Conservation (phyloP, 2,797 vertebrate species). For the Enteromius trimaculatus region DNA sequence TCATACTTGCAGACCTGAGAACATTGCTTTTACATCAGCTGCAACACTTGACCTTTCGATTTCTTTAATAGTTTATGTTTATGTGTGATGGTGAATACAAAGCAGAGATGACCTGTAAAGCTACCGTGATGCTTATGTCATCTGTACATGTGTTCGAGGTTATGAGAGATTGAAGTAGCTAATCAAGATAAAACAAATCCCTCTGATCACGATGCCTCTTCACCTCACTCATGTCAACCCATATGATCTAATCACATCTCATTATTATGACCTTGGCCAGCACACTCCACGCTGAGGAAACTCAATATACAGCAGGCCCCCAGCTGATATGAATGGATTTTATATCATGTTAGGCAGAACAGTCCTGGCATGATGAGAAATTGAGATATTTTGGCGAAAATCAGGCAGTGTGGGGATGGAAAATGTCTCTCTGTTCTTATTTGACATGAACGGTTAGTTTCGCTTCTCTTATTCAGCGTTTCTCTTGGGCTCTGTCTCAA, state of each 20-base stretch:
- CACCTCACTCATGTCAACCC: constrained; percentile 22
- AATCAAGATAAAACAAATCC: constrained; percentile 46
- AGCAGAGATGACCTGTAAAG: constrained; percentile 2
- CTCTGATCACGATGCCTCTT: constrained; percentile 34
- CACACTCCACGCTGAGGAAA: constrained; percentile 40
- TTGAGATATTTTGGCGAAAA: constrained; percentile 33
- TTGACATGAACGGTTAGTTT: constrained; percentile 1
- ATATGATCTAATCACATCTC: constrained; percentile 48
- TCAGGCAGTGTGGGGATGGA: neutral
- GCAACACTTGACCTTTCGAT: neutral
- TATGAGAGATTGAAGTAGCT: constrained; percentile 6
- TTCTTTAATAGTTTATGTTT: neutral
- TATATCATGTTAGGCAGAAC: constrained; percentile 44
- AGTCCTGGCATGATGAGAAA: constrained; percentile 2
- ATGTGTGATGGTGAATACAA: constrained; percentile 10
- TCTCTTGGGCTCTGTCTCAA: neutral
- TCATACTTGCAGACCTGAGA: neutral
- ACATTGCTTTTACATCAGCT: neutral
- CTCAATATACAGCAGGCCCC: constrained; percentile 44
- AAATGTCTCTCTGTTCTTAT: constrained; percentile 9
- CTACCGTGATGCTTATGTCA: neutral
- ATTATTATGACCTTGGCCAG: constrained; percentile 48
- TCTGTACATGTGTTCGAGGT: constrained; percentile 1
- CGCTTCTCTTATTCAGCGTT: neutral
- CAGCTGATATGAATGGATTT: constrained; percentile 40